Percentiles rank a stretch among this genome's conserved stretches.
Evolutionary conservation across 1,140 invertebrate genomes (phyloP).

Genomic region (Popillia japonica): DNA sequence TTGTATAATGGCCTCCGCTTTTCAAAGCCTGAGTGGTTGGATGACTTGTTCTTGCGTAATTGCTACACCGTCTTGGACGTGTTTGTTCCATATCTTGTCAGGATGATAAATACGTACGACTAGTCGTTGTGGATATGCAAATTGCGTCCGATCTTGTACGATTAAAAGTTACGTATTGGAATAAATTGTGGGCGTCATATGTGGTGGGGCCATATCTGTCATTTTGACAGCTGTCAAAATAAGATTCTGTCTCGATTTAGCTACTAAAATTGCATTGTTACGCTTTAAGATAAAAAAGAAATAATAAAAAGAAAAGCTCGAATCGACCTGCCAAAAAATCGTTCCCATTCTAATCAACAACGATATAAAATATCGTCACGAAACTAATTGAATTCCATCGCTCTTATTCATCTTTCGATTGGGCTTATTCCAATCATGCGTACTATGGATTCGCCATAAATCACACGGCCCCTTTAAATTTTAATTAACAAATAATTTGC

Average conservation of each 20-base stretch:
- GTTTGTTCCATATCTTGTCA: not conserved
- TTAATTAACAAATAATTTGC: slow-evolving; percentile 22
- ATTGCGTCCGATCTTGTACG: too few species aligned
- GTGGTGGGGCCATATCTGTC: too few species aligned
- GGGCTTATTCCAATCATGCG: not conserved
- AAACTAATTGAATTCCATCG: not conserved
- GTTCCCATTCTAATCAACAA: not conserved
- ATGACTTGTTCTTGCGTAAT: slow-evolving; percentile 10
- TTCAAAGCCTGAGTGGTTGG: not conserved
- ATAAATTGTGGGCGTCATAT: too few species aligned
- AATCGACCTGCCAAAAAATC: not conserved
- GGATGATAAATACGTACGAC: not conserved
- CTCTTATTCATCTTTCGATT: not conserved
- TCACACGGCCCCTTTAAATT: slow-evolving; percentile 3
- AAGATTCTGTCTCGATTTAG: too few species aligned
- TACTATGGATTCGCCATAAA: not conserved
- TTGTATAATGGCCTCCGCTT: slow-evolving; percentile 12
- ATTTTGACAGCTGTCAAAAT: too few species aligned
- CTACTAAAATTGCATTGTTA: too few species aligned
- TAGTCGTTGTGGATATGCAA: not conserved
- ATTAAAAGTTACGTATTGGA: not conserved
- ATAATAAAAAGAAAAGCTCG: too few species aligned
- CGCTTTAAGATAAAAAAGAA: too few species aligned
- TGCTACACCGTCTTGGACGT: slow-evolving; percentile 4
- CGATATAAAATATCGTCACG: not conserved